Conservation (phyloP, 2,113 vertebrate genomes). For the Piprites chloris region DNA sequence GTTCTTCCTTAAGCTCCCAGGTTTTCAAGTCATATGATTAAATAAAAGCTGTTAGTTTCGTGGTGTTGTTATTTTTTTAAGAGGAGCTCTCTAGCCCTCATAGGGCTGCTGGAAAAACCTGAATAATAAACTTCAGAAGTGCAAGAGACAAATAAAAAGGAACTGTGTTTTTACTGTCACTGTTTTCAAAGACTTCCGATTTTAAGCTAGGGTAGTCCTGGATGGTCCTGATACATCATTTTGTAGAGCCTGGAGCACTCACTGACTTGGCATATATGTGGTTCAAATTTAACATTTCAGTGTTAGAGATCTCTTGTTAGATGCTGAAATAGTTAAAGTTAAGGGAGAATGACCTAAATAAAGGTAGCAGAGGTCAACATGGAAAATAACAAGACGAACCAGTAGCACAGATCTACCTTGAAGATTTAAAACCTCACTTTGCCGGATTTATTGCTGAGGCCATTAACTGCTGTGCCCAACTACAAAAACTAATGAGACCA, state of each 20-base stretch:
- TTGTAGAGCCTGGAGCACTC: background rate
- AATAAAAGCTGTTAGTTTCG: background rate
- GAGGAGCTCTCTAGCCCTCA: background rate
- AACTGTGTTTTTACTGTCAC: background rate
- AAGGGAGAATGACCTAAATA: slow-evolving; percentile 12
- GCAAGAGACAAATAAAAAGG: background rate
- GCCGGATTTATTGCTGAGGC: slow-evolving; percentile 59
- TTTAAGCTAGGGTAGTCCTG: background rate
- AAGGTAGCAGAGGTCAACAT: background rate
- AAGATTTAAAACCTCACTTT: slow-evolving; percentile 43
- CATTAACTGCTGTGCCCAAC: slow-evolving; percentile 60
- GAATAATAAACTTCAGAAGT: background rate
- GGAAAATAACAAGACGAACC: slow-evolving; percentile 42
- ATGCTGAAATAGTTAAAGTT: background rate
- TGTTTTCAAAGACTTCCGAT: background rate
- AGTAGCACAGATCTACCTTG: slow-evolving; percentile 5
- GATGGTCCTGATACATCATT: background rate
- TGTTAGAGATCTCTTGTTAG: background rate
- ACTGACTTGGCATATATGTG: background rate
- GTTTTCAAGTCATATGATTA: background rate
- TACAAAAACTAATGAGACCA: slow-evolving; percentile 69
- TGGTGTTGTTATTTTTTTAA: background rate
- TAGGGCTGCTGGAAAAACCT: background rate
- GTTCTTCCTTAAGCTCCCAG: background rate
- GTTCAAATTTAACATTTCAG: background rate